Base-by-base conservation (phyloP, 2,888 invertebrate genomes). In the Selenia dentaria region DNA sequence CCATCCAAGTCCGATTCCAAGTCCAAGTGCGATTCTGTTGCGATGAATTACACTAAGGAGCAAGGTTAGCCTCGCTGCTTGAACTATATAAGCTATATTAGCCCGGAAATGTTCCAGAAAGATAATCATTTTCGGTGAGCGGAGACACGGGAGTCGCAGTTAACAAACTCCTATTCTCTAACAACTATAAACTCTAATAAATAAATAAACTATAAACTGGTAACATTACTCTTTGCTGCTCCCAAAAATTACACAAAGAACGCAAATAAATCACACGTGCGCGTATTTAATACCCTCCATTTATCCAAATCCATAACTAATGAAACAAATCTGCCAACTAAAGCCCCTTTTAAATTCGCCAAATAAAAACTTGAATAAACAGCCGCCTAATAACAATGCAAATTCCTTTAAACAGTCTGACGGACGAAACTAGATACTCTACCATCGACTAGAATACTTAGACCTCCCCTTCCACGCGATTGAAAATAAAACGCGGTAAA, bases 321-420 rank as follows among this genome's bases (percentile, higher is more conserved):
- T 50, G 47, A 50, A 54, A 47, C 50, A 44, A 50, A 34, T 41
- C 39, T 28, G 13, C 13, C 38, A 44, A 45, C 27, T 36, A 44
- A 40, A 29, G 40, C 25, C 40, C 40, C 36, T 39, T 42, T 43
- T 14, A 36, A 62, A 62, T 57, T 64, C 58, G 45, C 51, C 63
- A 68, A 73, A 72, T 70, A 70, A 64, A 68, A 55, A 54, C 59
- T 63, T 62, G 67, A 64, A 64, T 66, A 76, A 74, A 76, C 70
- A 76, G 58, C 57, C 60, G 55, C 57, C 68, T 71, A 77, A 79
- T 79, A 80, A 80, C 74, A 75, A 85, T 85, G 82, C 79, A 81
- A 85, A 87, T 84, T 74, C 64, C 53, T 54, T 59, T 70, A 74
- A 79, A 79, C 76, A 71, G 65, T 46, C 53, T 46, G 55, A 53